Percentiles rank a stretch among this genome's conserved stretches.
These are phyloP conservation scores for Lithobates sylvaticus DNA, from an alignment of 2,797 vertebrate genomes.

Conservation along the genomic window DNA sequence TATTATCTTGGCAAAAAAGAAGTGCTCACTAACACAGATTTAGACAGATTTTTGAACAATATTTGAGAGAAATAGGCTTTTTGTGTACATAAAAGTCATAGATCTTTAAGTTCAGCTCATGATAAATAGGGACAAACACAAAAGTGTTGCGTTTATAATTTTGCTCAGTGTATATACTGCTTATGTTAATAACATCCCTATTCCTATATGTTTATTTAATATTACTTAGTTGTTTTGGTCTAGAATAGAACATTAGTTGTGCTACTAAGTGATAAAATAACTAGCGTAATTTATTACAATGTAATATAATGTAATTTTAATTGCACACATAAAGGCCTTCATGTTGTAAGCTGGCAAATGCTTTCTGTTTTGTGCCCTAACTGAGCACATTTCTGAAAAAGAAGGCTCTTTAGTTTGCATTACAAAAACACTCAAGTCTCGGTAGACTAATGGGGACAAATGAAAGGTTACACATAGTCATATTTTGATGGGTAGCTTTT, in stretches of 20 bases:
- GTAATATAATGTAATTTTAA: background rate
- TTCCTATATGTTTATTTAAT: no score
- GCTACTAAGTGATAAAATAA: background rate
- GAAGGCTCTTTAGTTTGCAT: conserved; percentile 1
- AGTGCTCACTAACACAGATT: no score
- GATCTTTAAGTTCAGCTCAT: no score
- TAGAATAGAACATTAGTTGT: background rate
- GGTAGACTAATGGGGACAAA: background rate
- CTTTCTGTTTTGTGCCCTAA: background rate
- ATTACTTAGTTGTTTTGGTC: background rate
- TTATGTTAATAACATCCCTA: background rate
- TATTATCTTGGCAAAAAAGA: no score
- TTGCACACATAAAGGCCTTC: background rate
- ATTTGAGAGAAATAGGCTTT: no score
- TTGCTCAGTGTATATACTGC: background rate
- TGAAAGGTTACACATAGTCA: conserved; percentile 83
- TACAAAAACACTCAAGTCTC: background rate
- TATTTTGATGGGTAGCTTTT: conserved; percentile 83
- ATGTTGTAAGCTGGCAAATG: background rate
- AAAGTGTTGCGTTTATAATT: no score
- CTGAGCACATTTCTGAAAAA: background rate
- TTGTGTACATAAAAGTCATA: no score
- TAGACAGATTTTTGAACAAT: no score
- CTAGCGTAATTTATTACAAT: conserved; percentile 15
- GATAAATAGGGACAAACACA: no score